A percentile compares a stretch with the other conserved stretches of the same genome.
Evolutionary conservation across 2,797 vertebrate species (phyloP).

Genomic region (Etheostoma perlongum): DNA sequence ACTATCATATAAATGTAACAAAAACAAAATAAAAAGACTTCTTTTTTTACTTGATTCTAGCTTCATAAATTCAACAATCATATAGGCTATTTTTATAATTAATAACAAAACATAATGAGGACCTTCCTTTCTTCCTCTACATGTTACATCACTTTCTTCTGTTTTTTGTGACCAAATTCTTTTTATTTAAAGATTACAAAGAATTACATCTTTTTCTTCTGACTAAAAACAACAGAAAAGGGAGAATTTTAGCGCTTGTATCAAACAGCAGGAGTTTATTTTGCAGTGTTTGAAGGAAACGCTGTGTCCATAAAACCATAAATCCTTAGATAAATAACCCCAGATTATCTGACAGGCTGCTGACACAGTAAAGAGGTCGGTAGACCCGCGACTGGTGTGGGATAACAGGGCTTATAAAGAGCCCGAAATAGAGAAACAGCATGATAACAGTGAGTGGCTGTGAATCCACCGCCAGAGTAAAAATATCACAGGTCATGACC

Average conservation of each 20-base stretch:
- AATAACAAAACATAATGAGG: neutral
- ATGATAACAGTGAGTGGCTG: constrained; percentile 47
- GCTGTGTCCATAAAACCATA: neutral
- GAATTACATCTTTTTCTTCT: neutral
- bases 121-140: neutral
- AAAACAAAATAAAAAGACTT: neutral
- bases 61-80: neutral
- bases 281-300: neutral
- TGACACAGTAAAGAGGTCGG: neutral
- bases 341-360: neutral
- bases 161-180: too few relatives aligned
- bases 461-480: constrained; percentile 31
- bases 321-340: constrained; percentile 16
- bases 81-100: neutral
- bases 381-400: neutral
- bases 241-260: neutral
- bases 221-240: neutral
- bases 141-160: neutral
- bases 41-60: neutral
- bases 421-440: constrained; percentile 31
- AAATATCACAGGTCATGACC: constrained; percentile 57
- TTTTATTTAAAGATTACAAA: too few relatives aligned
- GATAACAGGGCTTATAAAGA: constrained; percentile 1
- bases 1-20: neutral
- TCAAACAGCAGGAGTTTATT: constrained; percentile 15